Percentiles rank a stretch among this genome's conserved stretches.
phyloP scores from a whole-genome alignment of 2,113 vertebrate species.

The Dinomys branickii region DNA sequence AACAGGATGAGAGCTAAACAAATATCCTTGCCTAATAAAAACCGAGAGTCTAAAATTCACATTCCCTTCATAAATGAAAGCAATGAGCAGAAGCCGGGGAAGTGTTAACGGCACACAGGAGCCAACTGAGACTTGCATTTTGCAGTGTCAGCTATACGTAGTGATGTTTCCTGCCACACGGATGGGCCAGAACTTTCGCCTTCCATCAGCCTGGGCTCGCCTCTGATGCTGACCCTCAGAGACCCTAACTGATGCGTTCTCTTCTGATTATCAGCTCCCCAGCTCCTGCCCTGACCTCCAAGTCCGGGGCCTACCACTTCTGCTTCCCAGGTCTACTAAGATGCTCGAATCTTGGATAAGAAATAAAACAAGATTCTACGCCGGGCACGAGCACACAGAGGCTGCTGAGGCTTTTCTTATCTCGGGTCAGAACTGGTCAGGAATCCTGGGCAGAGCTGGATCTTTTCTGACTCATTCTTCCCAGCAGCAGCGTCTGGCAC shows the following conservation, averaged over 20 bases:
- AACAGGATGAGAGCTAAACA: not conserved
- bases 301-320: not conserved
- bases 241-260: not conserved
- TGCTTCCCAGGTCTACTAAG: not conserved
- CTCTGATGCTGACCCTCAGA: not conserved
- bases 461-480: not conserved
- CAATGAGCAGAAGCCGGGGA: not conserved
- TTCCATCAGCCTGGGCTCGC: not conserved
- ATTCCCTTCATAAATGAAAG: not conserved
- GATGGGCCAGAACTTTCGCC: rapidly evolving
- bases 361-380: not conserved
- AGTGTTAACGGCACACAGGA: rapidly evolving
- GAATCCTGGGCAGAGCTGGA: not conserved
- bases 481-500: not conserved
- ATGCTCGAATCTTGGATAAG: not conserved
- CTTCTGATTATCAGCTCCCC: too few relatives aligned
- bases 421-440: not conserved
- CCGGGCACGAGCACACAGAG: not conserved
- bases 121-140: rapidly evolving
- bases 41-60: not conserved
- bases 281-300: not conserved
- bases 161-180: rapidly evolving
- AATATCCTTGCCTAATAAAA: not conserved
- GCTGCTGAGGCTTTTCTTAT: not conserved
- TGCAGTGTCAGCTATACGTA: rapidly evolving